A percentile compares a stretch with the other conserved stretches of the same genome.
These are phyloP conservation scores for Leptodactylus fuscus DNA, from an alignment of 2,113 vertebrate genomes.

Conservation along the genomic window DNA sequence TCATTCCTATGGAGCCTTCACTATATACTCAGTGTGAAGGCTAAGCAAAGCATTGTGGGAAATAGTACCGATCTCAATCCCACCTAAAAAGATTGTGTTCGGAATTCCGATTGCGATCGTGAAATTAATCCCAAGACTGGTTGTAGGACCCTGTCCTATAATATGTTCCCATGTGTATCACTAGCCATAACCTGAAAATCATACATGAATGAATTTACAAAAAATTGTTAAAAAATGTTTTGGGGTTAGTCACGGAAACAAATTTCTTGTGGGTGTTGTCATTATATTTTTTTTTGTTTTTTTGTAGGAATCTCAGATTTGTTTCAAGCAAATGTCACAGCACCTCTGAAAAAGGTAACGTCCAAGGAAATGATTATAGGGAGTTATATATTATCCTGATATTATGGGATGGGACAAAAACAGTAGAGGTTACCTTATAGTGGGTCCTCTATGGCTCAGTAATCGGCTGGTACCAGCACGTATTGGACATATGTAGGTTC, in stretches of 20 bases:
- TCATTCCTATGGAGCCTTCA: no score
- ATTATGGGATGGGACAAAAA: background rate
- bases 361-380: background rate
- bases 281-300: background rate
- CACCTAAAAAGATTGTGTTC: no score
- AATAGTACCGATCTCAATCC: no score
- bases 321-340: background rate
- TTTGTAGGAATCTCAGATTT: slow-evolving; percentile 10
- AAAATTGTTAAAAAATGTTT: background rate
- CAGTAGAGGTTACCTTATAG: no score
- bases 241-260: background rate
- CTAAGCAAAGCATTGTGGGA: no score
- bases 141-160: no score
- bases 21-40: no score
- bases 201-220: no score
- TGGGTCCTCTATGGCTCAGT: background rate
- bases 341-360: background rate
- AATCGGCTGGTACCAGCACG: background rate
- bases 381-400: background rate
- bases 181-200: no score
- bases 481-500: background rate
- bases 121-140: no score
- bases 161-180: no score
- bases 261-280: background rate
- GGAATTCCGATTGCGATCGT: no score